Base-by-base conservation (phyloP, 2,113 vertebrate genomes). In the Colinus virginianus region DNA sequence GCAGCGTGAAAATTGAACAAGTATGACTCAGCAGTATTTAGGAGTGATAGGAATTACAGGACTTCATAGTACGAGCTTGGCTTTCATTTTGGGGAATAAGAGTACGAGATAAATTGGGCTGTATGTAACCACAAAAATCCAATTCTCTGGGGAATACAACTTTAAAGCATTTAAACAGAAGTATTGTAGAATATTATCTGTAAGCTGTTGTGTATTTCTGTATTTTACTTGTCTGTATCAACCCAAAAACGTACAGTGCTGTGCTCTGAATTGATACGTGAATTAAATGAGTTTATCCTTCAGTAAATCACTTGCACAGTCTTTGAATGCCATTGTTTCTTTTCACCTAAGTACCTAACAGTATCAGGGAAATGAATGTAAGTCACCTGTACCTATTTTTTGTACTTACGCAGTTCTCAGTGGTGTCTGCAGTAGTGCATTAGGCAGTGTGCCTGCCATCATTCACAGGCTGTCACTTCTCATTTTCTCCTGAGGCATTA, bases 11-110 rank as follows among this genome's bases (percentile, higher is more conserved):
- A 68, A 75, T 16, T 85, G 91, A 25, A 51, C 38, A 49, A 76
- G 76, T 58, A 93, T 97, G 96, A 97, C 88, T 97, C 93, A 92
- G 93, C 95, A 93, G 13, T 56, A 48, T 90, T 83, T 72, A 46
- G 34, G 55, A 59, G 23, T 17, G 22, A 81, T 21, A 82, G 30
- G 6, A 79, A 4, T 8, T 49, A 16, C 9, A 13, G 23, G 14
- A 58, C 13, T 91, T 88, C 34, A 68, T 63, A 66, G 66, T 26
- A 53, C 12, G 2, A 55, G 51, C 49, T 32, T 63, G 66, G 78
- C 48, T 83, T 95, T 77, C 11, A 11, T 80, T 89, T 77, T 59
- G 63, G 78, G 45, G 34, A 87, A 42, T 85, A 42, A 9, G 6
- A 22, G 72, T 42, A 23, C 16, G 42, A 82, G 38, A 79, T 59